Conservation (phyloP, 2,888 invertebrate genomes). For the Sesia apiformis region DNA sequence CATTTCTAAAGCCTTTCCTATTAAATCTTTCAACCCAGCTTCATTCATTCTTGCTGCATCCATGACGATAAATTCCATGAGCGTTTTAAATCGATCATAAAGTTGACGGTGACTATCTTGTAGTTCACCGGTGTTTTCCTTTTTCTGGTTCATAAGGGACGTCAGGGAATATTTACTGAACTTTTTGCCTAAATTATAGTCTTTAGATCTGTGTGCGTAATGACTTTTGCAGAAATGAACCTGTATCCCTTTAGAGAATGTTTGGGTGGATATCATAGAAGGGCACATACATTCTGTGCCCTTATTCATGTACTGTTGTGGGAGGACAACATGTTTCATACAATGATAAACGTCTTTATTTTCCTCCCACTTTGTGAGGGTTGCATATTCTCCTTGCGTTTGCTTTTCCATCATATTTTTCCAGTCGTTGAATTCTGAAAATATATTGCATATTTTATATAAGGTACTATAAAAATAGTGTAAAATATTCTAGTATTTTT, state of each 20-base stretch:
- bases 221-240: conserved; percentile 39
- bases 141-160: conserved; percentile 16
- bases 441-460: too few relatives aligned
- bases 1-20: background rate
- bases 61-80: conserved; percentile 28
- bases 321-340: conserved; percentile 8
- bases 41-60: conserved; percentile 7
- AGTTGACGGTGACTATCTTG: conserved; percentile 16
- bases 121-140: conserved; percentile 9
- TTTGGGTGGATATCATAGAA: conserved; percentile 25
- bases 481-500: too few relatives aligned
- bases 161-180: conserved; percentile 29
- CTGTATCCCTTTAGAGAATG: conserved; percentile 34
- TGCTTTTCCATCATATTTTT: conserved; percentile 29
- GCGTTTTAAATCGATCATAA: conserved; percentile 31
- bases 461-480: too few relatives aligned
- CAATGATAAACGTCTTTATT: conserved; percentile 34
- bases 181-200: conserved; percentile 17
- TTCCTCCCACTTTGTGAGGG: conserved; percentile 3
- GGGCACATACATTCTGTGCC: conserved; percentile 30
- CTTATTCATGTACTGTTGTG: background rate
- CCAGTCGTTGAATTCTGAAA: conserved; percentile 39
- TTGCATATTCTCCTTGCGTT: conserved; percentile 7
- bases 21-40: background rate
- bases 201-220: conserved; percentile 19